A percentile compares a stretch with the other conserved stretches of the same genome.
Evolutionary conservation across 1,140 invertebrate genomes (phyloP).

Genomic region (Drosophila asahinai): DNA sequence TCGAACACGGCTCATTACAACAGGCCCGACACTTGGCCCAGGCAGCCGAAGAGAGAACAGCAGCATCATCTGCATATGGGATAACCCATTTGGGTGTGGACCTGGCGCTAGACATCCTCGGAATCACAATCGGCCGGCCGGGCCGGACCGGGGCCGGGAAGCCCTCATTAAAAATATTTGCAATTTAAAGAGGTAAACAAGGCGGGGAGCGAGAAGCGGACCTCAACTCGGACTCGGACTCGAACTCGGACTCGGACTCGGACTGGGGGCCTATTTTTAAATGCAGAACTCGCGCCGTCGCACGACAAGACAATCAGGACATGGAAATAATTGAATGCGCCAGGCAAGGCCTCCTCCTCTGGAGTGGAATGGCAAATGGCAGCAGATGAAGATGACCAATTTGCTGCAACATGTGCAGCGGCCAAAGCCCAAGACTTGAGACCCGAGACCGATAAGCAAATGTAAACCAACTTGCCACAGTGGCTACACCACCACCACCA

Average conservation of each 20-base stretch:
- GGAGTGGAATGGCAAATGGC: constrained; percentile 43
- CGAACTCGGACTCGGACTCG: neutral
- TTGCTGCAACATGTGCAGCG: constrained; percentile 67
- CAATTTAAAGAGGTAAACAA: constrained; percentile 65
- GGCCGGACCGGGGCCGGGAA: neutral
- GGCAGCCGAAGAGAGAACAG: neutral
- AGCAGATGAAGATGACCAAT: constrained; percentile 79
- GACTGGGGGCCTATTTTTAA: constrained; percentile 69
- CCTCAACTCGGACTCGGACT: neutral
- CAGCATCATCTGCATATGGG: constrained; percentile 36
- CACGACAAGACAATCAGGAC: constrained; percentile 80
- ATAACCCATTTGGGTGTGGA: constrained; percentile 44
- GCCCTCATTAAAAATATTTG: constrained; percentile 78
- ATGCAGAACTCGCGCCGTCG: constrained; percentile 72
- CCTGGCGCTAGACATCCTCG: constrained; percentile 51
- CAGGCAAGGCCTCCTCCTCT: constrained; percentile 19
- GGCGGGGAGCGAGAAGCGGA: neutral
- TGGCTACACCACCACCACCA: neutral
- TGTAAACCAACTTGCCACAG: constrained; percentile 40
- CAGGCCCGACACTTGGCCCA: constrained; percentile 66
- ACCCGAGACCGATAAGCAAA: constrained; percentile 63
- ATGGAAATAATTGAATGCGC: constrained; percentile 82
- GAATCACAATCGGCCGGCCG: constrained; percentile 2
- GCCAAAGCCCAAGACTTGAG: constrained; percentile 20
- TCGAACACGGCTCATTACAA: constrained; percentile 73